Conservation (phyloP, 2,797 vertebrate species). For the Malurus splendens region DNA sequence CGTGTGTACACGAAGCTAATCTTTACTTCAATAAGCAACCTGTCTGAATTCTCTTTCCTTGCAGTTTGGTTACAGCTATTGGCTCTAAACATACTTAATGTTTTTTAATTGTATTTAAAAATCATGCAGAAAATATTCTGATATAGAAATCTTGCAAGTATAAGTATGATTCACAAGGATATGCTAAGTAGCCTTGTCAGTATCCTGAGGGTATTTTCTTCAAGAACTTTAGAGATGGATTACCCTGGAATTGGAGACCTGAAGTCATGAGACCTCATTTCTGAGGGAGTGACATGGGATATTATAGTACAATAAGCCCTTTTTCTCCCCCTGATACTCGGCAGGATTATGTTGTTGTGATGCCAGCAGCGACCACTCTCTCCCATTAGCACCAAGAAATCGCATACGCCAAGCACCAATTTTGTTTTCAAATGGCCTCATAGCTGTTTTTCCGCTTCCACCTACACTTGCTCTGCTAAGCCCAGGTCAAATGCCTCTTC, state of each 20-base stretch:
- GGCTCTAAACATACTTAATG: background rate
- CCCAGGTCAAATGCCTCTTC: background rate
- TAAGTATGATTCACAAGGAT: background rate
- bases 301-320: background rate
- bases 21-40: background rate
- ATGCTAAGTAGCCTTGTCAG: background rate
- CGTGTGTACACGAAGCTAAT: background rate
- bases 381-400: background rate
- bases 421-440: background rate
- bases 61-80: background rate
- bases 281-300: background rate
- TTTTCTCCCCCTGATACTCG: background rate
- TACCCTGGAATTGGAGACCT: background rate
- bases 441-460: background rate
- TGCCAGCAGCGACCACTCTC: too few species aligned
- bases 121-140: background rate
- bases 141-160: background rate
- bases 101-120: background rate
- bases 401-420: too few species aligned
- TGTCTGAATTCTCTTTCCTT: background rate
- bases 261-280: background rate
- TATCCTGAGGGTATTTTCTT: background rate
- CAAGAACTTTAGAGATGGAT: background rate
- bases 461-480: background rate
- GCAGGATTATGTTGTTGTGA: background rate